Base-by-base conservation (phyloP, 2,113 vertebrate genomes). In the Eonycteris spelaea region DNA sequence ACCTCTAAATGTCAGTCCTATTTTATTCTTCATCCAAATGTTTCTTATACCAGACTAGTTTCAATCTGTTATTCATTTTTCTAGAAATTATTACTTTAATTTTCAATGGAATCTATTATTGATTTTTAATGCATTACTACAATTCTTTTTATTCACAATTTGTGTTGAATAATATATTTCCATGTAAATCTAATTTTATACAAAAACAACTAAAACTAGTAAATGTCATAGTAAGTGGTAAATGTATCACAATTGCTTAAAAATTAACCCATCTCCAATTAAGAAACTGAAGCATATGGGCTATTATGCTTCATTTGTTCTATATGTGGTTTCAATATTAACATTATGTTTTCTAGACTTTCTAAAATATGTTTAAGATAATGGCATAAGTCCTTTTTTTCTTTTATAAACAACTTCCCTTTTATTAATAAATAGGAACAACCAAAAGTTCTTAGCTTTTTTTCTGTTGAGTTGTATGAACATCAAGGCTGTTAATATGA, bases 321-420 rank as follows among this genome's bases (percentile, higher is more conserved):
- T 61, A 28, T 61, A 45, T 51, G 67, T 63, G 40, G 40, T 67
- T 89, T 73, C 26, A 75, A 48, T 85, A 75, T 48, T 90, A 85
- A 71, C 33, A 53, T 57, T 96, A 43, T n/a, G 2, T 11, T 89
- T 26, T 40, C 21, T 16, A 85, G 55, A 79, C 28, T 45, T 73
- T 71, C 15, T 82, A 86, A 90, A 86, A n/a, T 94, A 33, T 74
- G 14, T 87, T 88, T 28, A 92, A 89, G 10, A 88, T 85, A 95
- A 91, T 85, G 15, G 40, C 13, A 24, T 70, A 73, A 80, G 43
- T 78, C 7, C 61, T 30, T 43, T 43, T 33, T 70, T 0, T 68
- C 51, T 48, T 71, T 1, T 38, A 77, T 38, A 77, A 51, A 78
- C 26, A 68, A 28, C 7, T 59, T 59, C 2, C 8, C 18, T 71